Evolutionary conservation across 1,140 invertebrate genomes (phyloP), one percentile per base, ranked within the genome.

Genomic region (Mercenaria mercenaria): DNA sequence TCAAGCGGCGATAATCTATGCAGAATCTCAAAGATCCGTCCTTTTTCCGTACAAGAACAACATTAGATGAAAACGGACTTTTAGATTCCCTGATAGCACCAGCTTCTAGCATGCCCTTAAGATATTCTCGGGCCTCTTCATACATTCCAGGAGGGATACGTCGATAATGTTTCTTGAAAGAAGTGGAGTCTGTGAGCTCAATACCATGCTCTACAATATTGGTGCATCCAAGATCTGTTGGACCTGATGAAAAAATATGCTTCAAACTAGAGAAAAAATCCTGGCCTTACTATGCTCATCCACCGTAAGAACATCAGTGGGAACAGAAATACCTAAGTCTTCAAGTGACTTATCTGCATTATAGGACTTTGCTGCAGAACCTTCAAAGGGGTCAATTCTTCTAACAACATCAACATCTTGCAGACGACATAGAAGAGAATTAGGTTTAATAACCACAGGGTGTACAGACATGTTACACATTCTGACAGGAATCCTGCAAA

Each of bases 281-380:
- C 15, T 34, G 39, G 69, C 69, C n/a, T 74, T 34, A 10, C 6
- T 18, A 74, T 23, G 29, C 32, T 74, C 69, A 74, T 74, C 69
- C 4, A 41, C 4, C 15, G 69, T 37, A 11, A 74, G 34, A 34
- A 37, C 39, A 23, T 74, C 69, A 74, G 69, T 37, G 15, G 69
- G 69, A 74, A 74, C 34, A 37, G 69, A 74, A 74, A 74, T 74
- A 39, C 69, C 69, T 34, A 74, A 74, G 6, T 32, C 69, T n/a
- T 29, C 69, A 37, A 74, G 39, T 29, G 69, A 37, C 69, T 74
- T 74, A 8, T 74, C 69, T n/a, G 13, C 32, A 74, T 29, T 74
- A 32, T 29, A n/a, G 11, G 32, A 11, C 39, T 39, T 29, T 11
- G 18, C 20, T n/a, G 13, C 32, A 10, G 34, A 74, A 74, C 69